These are phyloP conservation scores for Sebastolobus alascanus DNA, from an alignment of 2,797 vertebrate genomes.

Conservation along the genomic window DNA sequence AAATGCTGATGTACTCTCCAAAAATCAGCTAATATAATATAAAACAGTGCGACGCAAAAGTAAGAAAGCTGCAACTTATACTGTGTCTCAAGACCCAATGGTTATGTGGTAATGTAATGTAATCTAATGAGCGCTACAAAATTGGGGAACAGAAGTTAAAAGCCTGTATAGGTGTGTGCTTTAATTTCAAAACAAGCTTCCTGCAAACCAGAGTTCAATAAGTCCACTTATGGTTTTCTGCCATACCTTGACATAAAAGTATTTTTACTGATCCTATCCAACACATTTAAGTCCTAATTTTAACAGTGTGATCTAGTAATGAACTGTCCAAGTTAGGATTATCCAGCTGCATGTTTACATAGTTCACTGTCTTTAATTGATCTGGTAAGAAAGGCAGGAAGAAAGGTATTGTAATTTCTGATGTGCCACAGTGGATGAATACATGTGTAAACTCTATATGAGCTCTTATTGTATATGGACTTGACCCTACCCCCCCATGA, in stretches of 20 bases:
- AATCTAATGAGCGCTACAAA: neutral
- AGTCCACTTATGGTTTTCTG: neutral
- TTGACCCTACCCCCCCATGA: conserved; percentile 17
- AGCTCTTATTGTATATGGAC: conserved; percentile 36
- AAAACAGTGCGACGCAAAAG: neutral
- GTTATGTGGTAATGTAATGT: conserved; percentile 3
- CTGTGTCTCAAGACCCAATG: neutral
- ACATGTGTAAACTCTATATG: conserved; percentile 12
- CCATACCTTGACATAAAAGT: neutral
- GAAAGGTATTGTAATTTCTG: neutral
- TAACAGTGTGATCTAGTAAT: neutral
- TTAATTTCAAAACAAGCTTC: neutral
- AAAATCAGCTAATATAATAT: neutral
- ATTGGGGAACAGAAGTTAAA: neutral
- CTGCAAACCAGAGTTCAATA: neutral
- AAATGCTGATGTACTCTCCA: conserved; percentile 8
- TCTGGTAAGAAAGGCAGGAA: conserved; percentile 2
- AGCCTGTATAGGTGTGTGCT: neutral
- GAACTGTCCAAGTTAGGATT: neutral
- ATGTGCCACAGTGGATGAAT: conserved; percentile 7
- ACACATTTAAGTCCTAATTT: neutral
- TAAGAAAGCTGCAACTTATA: neutral
- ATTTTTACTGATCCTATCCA: neutral
- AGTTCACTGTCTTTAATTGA: neutral
- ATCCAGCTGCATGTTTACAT: neutral